A percentile compares a stretch with the other conserved stretches of the same genome.
These are phyloP conservation scores for Petrolisthes cinctipes DNA, from an alignment of 2,888 invertebrate species.

Conservation along the genomic window DNA sequence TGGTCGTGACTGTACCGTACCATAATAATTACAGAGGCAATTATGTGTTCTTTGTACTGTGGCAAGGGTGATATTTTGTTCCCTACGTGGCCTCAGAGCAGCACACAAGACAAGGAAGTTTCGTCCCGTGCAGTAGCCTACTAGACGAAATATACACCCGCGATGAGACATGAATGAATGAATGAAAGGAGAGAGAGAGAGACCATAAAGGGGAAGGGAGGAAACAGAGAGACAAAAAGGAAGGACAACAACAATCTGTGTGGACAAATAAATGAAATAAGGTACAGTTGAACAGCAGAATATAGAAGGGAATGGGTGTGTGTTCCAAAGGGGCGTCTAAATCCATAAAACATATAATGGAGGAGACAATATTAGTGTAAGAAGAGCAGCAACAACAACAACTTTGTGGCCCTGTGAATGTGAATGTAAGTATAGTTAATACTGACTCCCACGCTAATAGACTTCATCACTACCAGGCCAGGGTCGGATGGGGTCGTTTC, in stretches of 20 bases:
- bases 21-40: neutral
- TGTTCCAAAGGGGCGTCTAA: neutral
- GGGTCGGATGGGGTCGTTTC: no score
- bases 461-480: no score
- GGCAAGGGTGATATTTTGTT: neutral
- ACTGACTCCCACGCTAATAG: no score
- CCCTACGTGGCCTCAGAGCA: no score
- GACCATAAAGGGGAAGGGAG: neutral
- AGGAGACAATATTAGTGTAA: neutral
- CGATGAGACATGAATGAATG: neutral
- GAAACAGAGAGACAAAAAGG: neutral
- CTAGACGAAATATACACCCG: neutral
- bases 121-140: no score
- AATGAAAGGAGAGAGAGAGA: constrained; percentile 1
- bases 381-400: no score
- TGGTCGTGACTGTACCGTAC: neutral
- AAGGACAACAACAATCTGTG: neutral
- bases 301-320: neutral
- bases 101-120: no score
- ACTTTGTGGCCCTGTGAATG: no score
- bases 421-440: no score
- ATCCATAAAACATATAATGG: neutral
- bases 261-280: neutral
- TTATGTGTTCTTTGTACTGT: neutral
- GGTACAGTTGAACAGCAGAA: neutral